Percentiles rank a stretch among this genome's conserved stretches.
Conservation (phyloP, 2,888 invertebrate genomes). For the Orchestes rusci region DNA sequence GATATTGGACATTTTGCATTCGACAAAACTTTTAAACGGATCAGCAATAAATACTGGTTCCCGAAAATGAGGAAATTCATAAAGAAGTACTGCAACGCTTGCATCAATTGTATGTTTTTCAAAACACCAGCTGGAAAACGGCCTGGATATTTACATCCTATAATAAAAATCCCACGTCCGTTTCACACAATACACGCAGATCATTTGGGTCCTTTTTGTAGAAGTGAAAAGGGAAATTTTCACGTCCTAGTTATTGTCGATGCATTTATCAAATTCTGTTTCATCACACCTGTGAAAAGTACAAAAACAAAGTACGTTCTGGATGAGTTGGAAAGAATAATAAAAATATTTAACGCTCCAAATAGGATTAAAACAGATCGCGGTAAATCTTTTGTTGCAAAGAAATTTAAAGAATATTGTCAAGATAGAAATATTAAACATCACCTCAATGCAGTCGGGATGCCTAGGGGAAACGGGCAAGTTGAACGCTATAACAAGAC, state of each 20-base stretch:
- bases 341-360: no score
- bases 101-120: constrained; percentile 15
- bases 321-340: no score
- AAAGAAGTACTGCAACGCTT: constrained; percentile 17
- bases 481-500: no score
- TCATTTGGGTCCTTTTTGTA: constrained; percentile 20
- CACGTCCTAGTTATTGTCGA: constrained; percentile 20
- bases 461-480: no score
- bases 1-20: constrained; percentile 34
- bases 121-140: constrained; percentile 11
- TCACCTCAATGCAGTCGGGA: no score
- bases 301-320: no score
- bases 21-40: constrained; percentile 26
- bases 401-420: no score
- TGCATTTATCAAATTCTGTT: constrained; percentile 17
- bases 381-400: no score
- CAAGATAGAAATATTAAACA: no score
- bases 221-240: constrained; percentile 11
- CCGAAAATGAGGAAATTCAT: constrained; percentile 14
- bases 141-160: constrained; percentile 17
- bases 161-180: constrained; percentile 16
- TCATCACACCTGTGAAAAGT: no score
- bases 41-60: constrained; percentile 28
- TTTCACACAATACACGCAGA: constrained; percentile 24
- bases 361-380: no score